Conservation (phyloP, 1,140 invertebrate species). For the Colletes latitarsis region DNA sequence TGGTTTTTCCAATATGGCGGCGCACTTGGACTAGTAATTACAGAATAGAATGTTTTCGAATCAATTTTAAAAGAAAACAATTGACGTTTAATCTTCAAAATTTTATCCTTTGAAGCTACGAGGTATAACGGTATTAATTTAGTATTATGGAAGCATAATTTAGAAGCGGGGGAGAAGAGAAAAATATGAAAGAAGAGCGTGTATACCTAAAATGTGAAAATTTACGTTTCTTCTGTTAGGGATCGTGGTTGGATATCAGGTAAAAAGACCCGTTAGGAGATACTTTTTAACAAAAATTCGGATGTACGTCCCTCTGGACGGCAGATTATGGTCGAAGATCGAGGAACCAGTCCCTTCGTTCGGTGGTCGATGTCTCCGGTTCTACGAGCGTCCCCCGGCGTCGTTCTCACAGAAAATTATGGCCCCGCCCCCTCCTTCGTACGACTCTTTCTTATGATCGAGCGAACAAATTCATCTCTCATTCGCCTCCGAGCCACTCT, state of each 20-base stretch:
- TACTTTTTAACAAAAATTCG: conserved; percentile 51
- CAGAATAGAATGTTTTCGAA: no score
- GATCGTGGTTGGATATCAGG: conserved; percentile 28
- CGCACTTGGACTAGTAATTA: no score
- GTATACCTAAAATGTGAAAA: not conserved
- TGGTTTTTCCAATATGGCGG: no score
- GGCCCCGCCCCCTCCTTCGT: not conserved
- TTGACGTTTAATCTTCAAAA: no score
- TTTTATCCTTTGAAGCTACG: no score
- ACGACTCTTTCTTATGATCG: conserved; percentile 18
- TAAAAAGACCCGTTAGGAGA: conserved; percentile 36
- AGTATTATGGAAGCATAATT: no score
- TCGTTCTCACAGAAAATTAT: conserved; percentile 37
- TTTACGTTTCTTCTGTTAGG: conserved; percentile 24
- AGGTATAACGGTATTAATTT: no score
- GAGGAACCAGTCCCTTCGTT: conserved; percentile 53
- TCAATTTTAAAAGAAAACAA: no score
- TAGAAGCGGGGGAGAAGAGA: no score
- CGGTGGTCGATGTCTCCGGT: conserved; percentile 40
- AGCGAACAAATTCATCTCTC: conserved; percentile 45
- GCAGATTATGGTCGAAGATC: conserved; percentile 54
- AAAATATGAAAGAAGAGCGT: not conserved
- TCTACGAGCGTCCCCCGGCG: conserved; percentile 3
- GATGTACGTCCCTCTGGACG: conserved; percentile 43
- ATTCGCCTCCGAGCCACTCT: conserved; percentile 13